These are phyloP conservation scores for Sparidentex hasta DNA, from an alignment of 2,797 vertebrate species.

Conservation along the genomic window DNA sequence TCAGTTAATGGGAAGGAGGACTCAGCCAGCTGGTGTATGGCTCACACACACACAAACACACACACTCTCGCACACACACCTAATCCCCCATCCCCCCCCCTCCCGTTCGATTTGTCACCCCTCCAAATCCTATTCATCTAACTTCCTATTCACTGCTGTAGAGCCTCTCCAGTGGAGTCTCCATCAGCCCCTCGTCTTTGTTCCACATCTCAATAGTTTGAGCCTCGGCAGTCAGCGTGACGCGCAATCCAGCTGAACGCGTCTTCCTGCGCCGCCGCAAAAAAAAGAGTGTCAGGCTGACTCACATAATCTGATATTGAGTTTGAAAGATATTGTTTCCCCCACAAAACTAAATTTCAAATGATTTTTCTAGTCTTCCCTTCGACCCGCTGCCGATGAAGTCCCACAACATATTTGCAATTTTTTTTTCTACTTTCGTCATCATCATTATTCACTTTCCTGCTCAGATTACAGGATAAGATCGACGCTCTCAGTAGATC, in stretches of 20 bases:
- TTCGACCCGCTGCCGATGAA: too few species aligned
- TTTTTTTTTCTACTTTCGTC: background rate
- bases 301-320: background rate
- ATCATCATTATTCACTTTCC: background rate
- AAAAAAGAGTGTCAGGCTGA: background rate
- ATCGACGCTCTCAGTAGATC: background rate
- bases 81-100: conserved; percentile 52
- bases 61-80: conserved; percentile 39
- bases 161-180: conserved; percentile 68
- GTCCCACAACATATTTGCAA: background rate
- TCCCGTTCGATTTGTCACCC: conserved; percentile 73
- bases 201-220: conserved; percentile 46
- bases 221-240: conserved; percentile 26
- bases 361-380: too few species aligned
- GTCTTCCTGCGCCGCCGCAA: background rate
- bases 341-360: background rate
- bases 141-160: conserved; percentile 73
- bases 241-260: background rate
- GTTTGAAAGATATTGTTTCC: conserved; percentile 1
- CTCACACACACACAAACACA: conserved; percentile 39
- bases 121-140: conserved; percentile 77
- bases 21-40: conserved; percentile 69
- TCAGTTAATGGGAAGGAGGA: conserved; percentile 64
- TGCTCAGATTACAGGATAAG: background rate
- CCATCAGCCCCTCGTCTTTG: conserved; percentile 63